These are phyloP conservation scores for Myotis myotis DNA, from an alignment of 2,797 vertebrate species.

Conservation along the genomic window DNA sequence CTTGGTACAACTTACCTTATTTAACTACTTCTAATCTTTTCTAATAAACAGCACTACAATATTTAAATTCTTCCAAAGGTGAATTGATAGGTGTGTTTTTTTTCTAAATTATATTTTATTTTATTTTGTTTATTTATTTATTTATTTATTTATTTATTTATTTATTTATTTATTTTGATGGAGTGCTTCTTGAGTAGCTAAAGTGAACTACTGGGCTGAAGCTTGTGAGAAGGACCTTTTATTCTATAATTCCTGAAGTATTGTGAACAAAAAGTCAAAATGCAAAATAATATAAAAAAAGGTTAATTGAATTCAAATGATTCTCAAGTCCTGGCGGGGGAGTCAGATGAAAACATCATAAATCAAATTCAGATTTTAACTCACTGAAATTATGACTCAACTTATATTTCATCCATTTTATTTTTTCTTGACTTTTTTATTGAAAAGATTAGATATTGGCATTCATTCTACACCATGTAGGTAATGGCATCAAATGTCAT, in stretches of 20 bases:
- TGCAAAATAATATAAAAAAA: background rate
- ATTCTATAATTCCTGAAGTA: background rate
- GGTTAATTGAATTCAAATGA: background rate
- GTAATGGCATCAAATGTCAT: conserved; percentile 53
- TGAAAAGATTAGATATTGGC: background rate
- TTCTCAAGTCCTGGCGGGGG: background rate
- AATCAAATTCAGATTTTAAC: conserved; percentile 35
- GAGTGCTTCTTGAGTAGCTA: background rate
- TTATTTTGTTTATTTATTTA: no score
- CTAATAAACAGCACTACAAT: conserved; percentile 21
- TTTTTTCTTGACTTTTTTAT: conserved; percentile 1
- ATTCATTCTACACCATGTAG: conserved; percentile 27
- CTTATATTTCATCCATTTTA: conserved; percentile 45
- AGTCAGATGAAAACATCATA: conserved; percentile 2
- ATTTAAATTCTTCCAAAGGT: background rate
- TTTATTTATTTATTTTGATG: background rate
- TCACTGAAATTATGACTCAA: conserved; percentile 40
- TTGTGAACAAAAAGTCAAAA: background rate
- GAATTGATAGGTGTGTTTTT: background rate
- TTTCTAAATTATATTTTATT: background rate
- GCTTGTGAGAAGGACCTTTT: background rate
- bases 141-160: background rate
- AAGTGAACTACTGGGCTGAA: background rate
- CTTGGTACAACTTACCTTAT: background rate
- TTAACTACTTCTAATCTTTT: background rate